Evolutionary conservation across 2,113 vertebrate species (phyloP).

Genomic region (Neotoma lepida): DNA sequence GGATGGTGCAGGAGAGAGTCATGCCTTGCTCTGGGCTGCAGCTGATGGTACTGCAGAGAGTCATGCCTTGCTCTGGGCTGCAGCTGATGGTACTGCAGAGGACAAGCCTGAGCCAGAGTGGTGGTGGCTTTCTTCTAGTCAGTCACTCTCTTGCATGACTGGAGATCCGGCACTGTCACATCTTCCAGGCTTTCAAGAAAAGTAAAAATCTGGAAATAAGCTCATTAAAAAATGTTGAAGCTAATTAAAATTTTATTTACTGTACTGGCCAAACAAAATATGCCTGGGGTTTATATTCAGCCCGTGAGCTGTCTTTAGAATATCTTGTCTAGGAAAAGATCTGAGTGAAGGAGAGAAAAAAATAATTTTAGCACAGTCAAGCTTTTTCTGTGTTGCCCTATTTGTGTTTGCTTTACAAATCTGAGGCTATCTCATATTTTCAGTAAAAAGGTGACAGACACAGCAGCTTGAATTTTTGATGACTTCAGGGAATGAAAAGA

Average conservation of each 20-base stretch:
- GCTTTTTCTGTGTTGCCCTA: background rate
- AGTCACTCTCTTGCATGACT: accelerated
- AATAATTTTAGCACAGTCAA: conserved; percentile 14
- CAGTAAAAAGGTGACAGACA: background rate
- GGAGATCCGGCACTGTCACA: background rate
- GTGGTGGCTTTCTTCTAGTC: background rate
- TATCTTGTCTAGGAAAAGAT: conserved; percentile 22
- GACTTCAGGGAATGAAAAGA: background rate
- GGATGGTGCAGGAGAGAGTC: background rate
- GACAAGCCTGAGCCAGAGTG: background rate
- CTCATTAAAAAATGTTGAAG: conserved; percentile 39
- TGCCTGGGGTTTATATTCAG: background rate
- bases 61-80: background rate
- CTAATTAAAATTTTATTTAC: conserved; percentile 53
- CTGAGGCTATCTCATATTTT: background rate
- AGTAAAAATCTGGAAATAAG: background rate
- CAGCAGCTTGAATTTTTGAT: background rate
- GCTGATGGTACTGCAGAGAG: accelerated
- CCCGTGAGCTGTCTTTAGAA: conserved; percentile 2
- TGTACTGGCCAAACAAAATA: background rate
- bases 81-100: accelerated
- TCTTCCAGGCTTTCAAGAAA: background rate
- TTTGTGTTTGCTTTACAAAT: background rate
- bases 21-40: background rate
- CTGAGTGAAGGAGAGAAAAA: background rate